phyloP scores from a whole-genome alignment of 2,888 invertebrate genomes.

The Aleiodes testaceus region DNA sequence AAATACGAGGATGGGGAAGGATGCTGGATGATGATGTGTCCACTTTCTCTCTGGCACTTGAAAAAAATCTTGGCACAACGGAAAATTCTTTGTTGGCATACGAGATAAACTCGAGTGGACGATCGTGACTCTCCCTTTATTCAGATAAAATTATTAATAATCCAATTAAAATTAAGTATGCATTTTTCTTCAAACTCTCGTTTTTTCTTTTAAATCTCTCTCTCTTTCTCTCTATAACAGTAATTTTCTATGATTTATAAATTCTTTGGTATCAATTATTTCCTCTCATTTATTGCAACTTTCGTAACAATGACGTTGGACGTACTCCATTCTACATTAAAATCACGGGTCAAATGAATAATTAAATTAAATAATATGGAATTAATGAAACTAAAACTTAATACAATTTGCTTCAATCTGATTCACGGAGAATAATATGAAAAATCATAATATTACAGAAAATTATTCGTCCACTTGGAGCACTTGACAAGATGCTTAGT shows the following conservation, averaged over 20 bases:
- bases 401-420: conserved; percentile 19
- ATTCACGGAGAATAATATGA: conserved; percentile 16
- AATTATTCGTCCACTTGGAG: conserved; percentile 46
- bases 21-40: conserved; percentile 48
- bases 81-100: conserved; percentile 55
- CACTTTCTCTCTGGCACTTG: conserved; percentile 49
- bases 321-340: conserved; percentile 44
- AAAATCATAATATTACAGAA: conserved; percentile 28
- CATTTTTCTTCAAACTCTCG: conserved; percentile 2
- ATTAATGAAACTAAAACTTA: conserved; percentile 21
- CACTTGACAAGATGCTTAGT: background rate
- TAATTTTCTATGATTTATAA: conserved; percentile 7
- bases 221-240: background rate
- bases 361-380: conserved; percentile 5
- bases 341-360: conserved; percentile 34
- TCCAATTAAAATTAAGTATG: conserved; percentile 24
- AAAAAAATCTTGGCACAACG: conserved; percentile 47
- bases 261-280: conserved; percentile 28
- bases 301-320: conserved; percentile 55
- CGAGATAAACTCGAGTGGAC: conserved; percentile 45
- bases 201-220: conserved; percentile 15
- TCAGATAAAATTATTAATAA: conserved; percentile 24
- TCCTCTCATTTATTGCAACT: conserved; percentile 30
- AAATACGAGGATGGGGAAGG: conserved; percentile 19
- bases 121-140: conserved; percentile 33